These are phyloP conservation scores for Drosophila quadrilineata DNA, from an alignment of 1,140 invertebrate species.

Conservation along the genomic window DNA sequence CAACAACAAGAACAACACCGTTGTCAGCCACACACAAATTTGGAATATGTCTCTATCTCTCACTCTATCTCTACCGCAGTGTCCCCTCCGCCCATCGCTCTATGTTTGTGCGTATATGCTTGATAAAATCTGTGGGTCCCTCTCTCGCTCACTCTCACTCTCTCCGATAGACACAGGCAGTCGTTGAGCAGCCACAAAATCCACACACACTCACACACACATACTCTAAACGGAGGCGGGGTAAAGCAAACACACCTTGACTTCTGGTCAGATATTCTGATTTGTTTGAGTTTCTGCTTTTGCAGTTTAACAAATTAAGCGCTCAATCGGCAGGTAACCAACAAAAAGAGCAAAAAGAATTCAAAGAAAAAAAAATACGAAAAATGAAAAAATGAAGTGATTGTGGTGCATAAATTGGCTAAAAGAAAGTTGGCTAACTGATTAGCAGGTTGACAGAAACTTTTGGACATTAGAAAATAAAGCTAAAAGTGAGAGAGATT, in stretches of 20 bases:
- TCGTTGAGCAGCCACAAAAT: conserved; percentile 64
- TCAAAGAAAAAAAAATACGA: neutral
- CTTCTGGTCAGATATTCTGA: conserved; percentile 76
- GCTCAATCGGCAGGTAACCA: conserved; percentile 66
- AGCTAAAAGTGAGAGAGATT: neutral
- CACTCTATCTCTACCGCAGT: too few relatives aligned
- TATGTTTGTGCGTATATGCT: conserved; percentile 30
- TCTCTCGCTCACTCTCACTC: too few relatives aligned
- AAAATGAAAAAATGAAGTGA: neutral
- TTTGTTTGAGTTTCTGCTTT: conserved; percentile 81
- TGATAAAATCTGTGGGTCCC: conserved; percentile 67
- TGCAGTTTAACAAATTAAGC: conserved; percentile 80
- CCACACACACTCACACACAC: conserved; percentile 30
- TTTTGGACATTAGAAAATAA: neutral
- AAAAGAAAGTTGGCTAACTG: conserved; percentile 9
- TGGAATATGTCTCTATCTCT: conserved; percentile 29
- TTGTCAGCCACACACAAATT: conserved; percentile 66
- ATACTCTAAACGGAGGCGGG: conserved; percentile 4
- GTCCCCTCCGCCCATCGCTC: too few relatives aligned
- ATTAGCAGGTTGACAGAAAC: conserved; percentile 26
- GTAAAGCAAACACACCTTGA: conserved; percentile 72
- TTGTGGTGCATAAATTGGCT: neutral
- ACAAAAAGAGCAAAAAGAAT: conserved; percentile 20
- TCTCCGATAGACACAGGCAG: conserved; percentile 51
- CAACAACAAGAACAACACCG: conserved; percentile 57